These are phyloP conservation scores for Neomonachus schauinslandi DNA, from an alignment of 2,113 vertebrate species.

Conservation along the genomic window DNA sequence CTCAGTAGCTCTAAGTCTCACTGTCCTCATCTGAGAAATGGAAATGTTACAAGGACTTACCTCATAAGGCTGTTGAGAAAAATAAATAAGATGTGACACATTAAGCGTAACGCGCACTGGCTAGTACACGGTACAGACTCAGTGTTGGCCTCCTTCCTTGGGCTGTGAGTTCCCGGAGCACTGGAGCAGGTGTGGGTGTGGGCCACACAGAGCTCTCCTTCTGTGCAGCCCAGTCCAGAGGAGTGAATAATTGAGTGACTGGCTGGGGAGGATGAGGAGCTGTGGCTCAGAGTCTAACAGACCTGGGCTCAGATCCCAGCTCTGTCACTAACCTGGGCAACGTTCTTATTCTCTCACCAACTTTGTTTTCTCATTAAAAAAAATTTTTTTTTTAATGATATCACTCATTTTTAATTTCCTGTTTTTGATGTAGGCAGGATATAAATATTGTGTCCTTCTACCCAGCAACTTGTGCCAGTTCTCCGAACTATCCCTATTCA, in stretches of 20 bases:
- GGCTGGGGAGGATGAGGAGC: not conserved
- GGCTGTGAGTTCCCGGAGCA: not conserved
- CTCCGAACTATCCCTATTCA: too few species aligned
- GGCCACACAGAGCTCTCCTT: not conserved
- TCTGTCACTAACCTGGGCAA: not conserved
- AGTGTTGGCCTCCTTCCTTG: not conserved
- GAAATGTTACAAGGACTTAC: not conserved
- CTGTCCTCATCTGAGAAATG: not conserved
- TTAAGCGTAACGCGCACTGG: not conserved
- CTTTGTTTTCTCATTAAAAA: not conserved
- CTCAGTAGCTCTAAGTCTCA: not conserved
- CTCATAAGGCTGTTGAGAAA: not conserved
- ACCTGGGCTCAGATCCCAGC: not conserved
- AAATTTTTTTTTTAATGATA: too few species aligned
- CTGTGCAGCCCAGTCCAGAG: not conserved
- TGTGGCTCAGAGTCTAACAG: not conserved
- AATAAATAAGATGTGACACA: not conserved
- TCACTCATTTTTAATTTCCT: too few species aligned
- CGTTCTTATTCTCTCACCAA: not conserved
- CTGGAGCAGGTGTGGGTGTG: fast-evolving
- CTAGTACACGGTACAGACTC: not conserved
- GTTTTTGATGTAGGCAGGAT: too few species aligned
- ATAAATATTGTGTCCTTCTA: too few species aligned
- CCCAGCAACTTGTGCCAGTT: too few species aligned
- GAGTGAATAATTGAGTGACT: not conserved